phyloP scores from a whole-genome alignment of 2,888 invertebrate species.

The Craniophora ligustri region DNA sequence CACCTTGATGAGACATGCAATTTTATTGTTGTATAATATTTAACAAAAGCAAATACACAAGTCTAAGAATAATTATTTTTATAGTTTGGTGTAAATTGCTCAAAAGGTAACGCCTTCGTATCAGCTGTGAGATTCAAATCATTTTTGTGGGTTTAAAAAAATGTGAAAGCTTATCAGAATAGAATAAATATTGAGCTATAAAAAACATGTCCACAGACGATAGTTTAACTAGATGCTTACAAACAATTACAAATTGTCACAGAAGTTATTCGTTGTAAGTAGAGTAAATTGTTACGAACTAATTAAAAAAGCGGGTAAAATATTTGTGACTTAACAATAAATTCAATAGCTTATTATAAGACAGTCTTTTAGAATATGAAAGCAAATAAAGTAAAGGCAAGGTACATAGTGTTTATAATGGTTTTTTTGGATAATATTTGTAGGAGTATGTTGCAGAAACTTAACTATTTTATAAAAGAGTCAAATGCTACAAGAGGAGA shows the following conservation, averaged over 20 bases:
- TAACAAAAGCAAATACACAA: conserved; percentile 40
- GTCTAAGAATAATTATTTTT: conserved; percentile 25
- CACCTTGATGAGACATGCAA: conserved; percentile 49
- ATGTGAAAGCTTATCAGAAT: conserved; percentile 38
- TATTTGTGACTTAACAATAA: conserved; percentile 87
- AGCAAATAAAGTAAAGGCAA: conserved; percentile 67
- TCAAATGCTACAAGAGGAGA: conserved; percentile 20
- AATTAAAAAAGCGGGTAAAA: conserved; percentile 76
- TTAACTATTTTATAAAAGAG: conserved; percentile 18
- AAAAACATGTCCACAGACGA: conserved; percentile 53
- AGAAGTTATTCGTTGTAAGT: conserved; percentile 84
- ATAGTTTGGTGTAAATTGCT: conserved; percentile 31
- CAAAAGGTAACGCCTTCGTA: conserved; percentile 43
- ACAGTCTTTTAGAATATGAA: conserved; percentile 86
- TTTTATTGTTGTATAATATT: conserved; percentile 18
- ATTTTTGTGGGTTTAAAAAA: conserved; percentile 34
- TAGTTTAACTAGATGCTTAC: conserved; percentile 55
- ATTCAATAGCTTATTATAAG: conserved; percentile 85
- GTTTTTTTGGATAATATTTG: conserved; percentile 37
- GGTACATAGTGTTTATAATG: conserved; percentile 54
- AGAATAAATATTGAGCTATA: conserved; percentile 62
- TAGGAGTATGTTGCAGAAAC: conserved; percentile 25
- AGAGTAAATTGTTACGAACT: conserved; percentile 75
- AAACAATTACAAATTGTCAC: conserved; percentile 71
- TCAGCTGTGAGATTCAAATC: conserved; percentile 61